Base-by-base conservation (phyloP, 2,113 vertebrate species). In the Campylomormyrus numenius region DNA sequence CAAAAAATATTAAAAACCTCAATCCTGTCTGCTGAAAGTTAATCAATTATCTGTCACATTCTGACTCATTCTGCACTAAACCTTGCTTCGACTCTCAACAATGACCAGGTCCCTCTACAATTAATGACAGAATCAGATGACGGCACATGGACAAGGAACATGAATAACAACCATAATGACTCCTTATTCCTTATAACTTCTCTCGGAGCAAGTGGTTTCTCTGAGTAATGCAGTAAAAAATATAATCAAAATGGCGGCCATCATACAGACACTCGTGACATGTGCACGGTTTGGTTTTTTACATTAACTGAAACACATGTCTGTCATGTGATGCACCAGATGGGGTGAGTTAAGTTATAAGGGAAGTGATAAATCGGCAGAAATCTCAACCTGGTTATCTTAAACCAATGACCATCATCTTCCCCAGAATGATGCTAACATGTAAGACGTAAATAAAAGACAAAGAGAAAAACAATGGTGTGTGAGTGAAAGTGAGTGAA, bases 401-500 rank as follows among this genome's bases (percentile, higher is more conserved):
- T 3, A 53, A 87, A 56, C 11, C 31, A 52, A 56, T 35, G n/a
- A 85, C 21, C 35, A 48, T 24, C 17, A 53, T 87, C 85, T 52
- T 49, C 49, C 9, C n/a, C n/a, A n/a, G 58, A 48, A 62, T 42
- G 88, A 13, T 31, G 88, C 13, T 49, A 13, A 70, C 7, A n/a
- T 80, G 3, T 53, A 80, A 50, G 62, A 42, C 62, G 13, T 11
- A 35, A 39, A 77, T 39, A 17, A 77, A 45, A 66, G 52, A 66
- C 50, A 85, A 27, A 46, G 42, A 84, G 85, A 84, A 83, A 85
- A 83, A 89, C 80, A 27, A 83, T 46, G 80, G 39, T 52, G 90
- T 87, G 91, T 70, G 42, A 66, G 62, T 74, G 52, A 31, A 85
- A 66, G n/a, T 92, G 90, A 93, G 89, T 91, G 31, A 45, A 48